Conservation (phyloP, 53 echinoderm and acorn worm genomes). For the Actinopyga echinites region DNA sequence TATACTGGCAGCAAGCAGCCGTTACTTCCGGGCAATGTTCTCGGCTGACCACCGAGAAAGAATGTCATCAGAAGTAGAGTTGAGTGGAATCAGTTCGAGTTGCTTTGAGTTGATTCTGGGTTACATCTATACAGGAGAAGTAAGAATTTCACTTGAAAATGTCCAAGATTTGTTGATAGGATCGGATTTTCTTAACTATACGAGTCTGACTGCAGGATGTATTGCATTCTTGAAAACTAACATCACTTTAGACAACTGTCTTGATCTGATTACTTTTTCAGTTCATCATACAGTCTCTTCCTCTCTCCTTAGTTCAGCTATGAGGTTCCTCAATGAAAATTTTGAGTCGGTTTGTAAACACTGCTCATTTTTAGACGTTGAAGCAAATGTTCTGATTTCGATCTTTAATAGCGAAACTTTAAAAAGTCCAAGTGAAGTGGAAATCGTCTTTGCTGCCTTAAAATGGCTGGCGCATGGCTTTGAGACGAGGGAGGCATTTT, state of each 20-base stretch:
- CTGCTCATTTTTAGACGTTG: conserved; percentile 51
- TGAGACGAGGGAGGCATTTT: conserved; percentile 32
- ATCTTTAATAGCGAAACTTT: background rate
- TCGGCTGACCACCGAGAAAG: conserved; percentile 66
- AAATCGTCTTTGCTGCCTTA: conserved; percentile 55
- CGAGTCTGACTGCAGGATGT: conserved; percentile 48
- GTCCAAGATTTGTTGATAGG: conserved; percentile 56
- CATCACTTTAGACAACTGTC: conserved; percentile 58
- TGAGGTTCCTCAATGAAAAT: conserved; percentile 51
- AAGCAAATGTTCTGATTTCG: background rate
- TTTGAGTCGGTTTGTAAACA: conserved; percentile 53
- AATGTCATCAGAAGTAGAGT: conserved; percentile 35
- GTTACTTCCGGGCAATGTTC: conserved; percentile 72
- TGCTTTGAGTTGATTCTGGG: conserved; percentile 54
- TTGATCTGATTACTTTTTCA: conserved; percentile 61
- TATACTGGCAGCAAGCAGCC: conserved; percentile 68
- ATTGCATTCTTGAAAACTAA: conserved; percentile 53
- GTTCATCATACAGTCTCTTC: conserved; percentile 42
- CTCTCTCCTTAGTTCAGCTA: conserved; percentile 46
- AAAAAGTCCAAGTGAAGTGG: conserved; percentile 52
- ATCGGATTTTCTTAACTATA: conserved; percentile 68
- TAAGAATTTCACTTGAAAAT: conserved; percentile 57
- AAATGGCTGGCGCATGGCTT: conserved; percentile 58
- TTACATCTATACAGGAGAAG: conserved; percentile 57
- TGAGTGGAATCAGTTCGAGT: conserved; percentile 51